Percentiles rank a stretch among this genome's conserved stretches.
Evolutionary conservation across 2,113 vertebrate species (phyloP).

Genomic region (Chloebia gouldiae): DNA sequence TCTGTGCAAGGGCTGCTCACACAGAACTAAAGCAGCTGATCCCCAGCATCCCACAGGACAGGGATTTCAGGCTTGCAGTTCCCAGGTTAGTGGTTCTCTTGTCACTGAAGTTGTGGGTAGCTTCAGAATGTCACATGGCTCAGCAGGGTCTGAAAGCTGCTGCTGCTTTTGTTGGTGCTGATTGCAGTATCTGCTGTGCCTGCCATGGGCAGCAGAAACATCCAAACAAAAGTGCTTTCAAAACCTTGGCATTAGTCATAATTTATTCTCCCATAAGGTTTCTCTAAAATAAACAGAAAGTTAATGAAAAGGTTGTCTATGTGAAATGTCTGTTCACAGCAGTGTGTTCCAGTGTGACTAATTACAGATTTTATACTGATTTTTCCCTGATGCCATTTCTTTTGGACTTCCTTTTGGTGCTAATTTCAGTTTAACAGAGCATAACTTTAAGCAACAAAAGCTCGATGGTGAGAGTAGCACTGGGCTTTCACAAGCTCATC

Average conservation of each 20-base stretch:
- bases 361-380: not conserved
- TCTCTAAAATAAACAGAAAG: not conserved
- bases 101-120: not conserved
- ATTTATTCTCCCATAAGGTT: not conserved
- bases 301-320: not conserved
- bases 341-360: not conserved
- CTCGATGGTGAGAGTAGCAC: not conserved
- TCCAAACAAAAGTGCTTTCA: not conserved
- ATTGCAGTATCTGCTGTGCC: not conserved
- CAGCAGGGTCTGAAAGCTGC: not conserved
- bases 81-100: too few species aligned
- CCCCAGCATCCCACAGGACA: not conserved
- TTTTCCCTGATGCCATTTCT: not conserved
- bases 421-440: not conserved
- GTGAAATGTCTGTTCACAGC: not conserved
- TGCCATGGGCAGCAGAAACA: not conserved
- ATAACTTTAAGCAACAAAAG: not conserved
- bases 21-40: not conserved
- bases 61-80: not conserved
- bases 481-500: not conserved
- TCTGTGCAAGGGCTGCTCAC: not conserved
- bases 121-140: not conserved
- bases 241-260: not conserved
- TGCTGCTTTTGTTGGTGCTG: not conserved
- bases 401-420: not conserved